These are phyloP conservation scores for Sympetrum striolatum DNA, from an alignment of 2,888 invertebrate genomes.

Conservation along the genomic window DNA sequence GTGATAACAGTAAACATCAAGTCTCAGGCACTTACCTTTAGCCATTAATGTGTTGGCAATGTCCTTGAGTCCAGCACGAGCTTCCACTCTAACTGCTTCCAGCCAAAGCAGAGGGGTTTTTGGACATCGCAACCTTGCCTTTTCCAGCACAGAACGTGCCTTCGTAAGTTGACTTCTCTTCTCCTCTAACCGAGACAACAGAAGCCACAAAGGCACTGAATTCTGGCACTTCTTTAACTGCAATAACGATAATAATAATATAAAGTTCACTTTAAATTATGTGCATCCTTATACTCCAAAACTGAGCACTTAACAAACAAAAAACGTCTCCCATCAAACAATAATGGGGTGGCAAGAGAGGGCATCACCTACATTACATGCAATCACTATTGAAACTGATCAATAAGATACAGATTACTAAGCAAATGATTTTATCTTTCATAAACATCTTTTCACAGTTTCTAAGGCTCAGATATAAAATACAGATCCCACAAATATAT, in stretches of 20 bases:
- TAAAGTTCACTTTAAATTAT: not conserved
- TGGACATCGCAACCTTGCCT: conserved; percentile 91
- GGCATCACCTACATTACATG: too few species aligned
- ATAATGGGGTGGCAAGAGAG: too few species aligned
- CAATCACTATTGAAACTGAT: too few species aligned
- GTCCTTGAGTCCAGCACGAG: conserved; percentile 78
- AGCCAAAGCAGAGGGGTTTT: conserved; percentile 89
- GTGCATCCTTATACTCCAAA: not conserved
- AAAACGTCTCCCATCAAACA: not conserved
- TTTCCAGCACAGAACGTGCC: conserved; percentile 96
- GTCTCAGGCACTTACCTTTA: conserved; percentile 68
- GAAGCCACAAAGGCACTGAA: conserved; percentile 90
- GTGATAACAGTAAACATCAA: not conserved
- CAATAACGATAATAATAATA: conserved; percentile 48
- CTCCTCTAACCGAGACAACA: conserved; percentile 88
- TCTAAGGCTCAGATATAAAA: too few species aligned
- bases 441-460: too few species aligned
- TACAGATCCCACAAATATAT: too few species aligned
- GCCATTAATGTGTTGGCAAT: conserved; percentile 94
- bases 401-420: too few species aligned
- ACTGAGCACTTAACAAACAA: not conserved
- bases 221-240: conserved; percentile 90
- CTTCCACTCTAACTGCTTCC: conserved; percentile 90
- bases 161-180: conserved; percentile 86
- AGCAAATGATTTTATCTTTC: too few species aligned